Evolutionary conservation across 2,797 vertebrate species (phyloP).

Genomic region (Rhinatrema bivittatum): DNA sequence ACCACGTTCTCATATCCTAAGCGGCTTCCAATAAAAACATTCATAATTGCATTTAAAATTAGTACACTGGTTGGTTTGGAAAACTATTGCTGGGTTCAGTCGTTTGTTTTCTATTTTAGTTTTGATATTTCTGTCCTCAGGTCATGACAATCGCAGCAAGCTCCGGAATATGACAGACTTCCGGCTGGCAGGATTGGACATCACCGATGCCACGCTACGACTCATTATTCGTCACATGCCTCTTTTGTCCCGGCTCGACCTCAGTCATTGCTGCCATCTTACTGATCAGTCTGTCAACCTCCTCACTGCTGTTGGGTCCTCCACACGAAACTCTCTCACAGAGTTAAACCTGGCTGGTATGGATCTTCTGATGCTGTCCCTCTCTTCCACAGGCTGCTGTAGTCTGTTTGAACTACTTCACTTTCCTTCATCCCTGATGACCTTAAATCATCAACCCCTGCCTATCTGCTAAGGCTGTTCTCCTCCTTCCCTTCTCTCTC

Average conservation of each 20-base stretch:
- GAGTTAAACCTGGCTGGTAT: constrained; percentile 92
- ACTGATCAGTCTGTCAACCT: constrained; percentile 91
- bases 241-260: constrained; percentile 87
- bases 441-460: too few species aligned
- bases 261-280: constrained; percentile 88
- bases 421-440: too few species aligned
- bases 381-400: not conserved
- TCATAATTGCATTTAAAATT: too few species aligned
- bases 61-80: too few species aligned
- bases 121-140: too few species aligned
- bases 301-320: constrained; percentile 91
- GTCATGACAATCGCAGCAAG: constrained; percentile 93
- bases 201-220: constrained; percentile 85
- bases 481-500: too few species aligned
- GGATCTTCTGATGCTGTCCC: not conserved
- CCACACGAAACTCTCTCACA: constrained; percentile 87
- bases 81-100: too few species aligned
- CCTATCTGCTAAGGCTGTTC: too few species aligned
- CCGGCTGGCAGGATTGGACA: constrained; percentile 88
- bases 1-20: too few species aligned
- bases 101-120: too few species aligned
- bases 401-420: too few species aligned
- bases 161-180: constrained; percentile 88
- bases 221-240: constrained; percentile 96
- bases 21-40: too few species aligned